Evolutionary conservation across 2,797 vertebrate species (phyloP).

Genomic region (Diglossa cyanea): DNA sequence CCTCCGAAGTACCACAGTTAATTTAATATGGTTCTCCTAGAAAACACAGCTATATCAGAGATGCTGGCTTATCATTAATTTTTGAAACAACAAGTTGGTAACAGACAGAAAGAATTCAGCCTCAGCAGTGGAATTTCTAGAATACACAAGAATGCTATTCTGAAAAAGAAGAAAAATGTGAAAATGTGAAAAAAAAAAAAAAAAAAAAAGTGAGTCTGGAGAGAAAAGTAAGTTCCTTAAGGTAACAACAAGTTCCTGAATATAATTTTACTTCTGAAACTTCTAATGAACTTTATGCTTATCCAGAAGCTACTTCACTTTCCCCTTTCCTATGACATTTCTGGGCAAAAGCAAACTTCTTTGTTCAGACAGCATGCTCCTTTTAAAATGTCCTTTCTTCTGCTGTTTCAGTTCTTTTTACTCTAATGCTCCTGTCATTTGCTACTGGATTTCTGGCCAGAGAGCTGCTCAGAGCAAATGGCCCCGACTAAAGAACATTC

Average conservation of each 20-base stretch:
- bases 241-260: neutral
- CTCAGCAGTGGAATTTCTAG: neutral
- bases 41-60: neutral
- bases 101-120: neutral
- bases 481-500: neutral
- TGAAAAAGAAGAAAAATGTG: neutral
- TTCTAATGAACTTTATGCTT: neutral
- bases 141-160: neutral
- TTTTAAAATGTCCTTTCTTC: neutral
- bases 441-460: neutral
- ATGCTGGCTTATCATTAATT: neutral
- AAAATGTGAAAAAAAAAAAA: neutral
- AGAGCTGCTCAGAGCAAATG: neutral
- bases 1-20: neutral
- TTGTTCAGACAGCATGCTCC: neutral
- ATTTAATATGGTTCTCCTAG: neutral
- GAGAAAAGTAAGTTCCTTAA: neutral
- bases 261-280: neutral
- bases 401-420: neutral
- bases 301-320: neutral
- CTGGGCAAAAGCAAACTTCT: neutral
- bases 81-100: neutral
- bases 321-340: neutral
- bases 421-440: neutral
- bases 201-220: accelerated